phyloP scores from a whole-genome alignment of 1,140 invertebrate species.

The Drosophila athabasca region DNA sequence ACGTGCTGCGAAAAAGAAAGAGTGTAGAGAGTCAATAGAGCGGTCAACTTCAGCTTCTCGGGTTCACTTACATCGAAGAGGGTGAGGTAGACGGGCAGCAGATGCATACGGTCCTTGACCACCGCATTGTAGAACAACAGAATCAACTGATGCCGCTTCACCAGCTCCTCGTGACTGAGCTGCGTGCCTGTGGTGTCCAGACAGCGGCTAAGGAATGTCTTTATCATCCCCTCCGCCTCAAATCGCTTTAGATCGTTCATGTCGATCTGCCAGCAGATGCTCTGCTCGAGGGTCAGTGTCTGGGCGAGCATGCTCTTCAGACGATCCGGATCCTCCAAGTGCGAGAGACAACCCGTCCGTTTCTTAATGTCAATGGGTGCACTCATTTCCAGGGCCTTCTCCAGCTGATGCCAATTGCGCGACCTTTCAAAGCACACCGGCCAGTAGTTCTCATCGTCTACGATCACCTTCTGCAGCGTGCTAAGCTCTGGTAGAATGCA shows the following conservation, averaged over 20 bases:
- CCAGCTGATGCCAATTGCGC: slow-evolving; percentile 92
- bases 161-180: slow-evolving; percentile 81
- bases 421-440: slow-evolving; percentile 91
- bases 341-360: slow-evolving; percentile 93
- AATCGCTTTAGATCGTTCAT: slow-evolving; percentile 89
- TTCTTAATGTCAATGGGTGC: slow-evolving; percentile 93
- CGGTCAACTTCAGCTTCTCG: slow-evolving; percentile 2
- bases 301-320: slow-evolving; percentile 92
- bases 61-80: slow-evolving; percentile 87
- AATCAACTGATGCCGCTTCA: slow-evolving; percentile 88
- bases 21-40: not conserved
- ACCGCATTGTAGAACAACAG: slow-evolving; percentile 94
- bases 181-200: slow-evolving; percentile 80
- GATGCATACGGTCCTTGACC: slow-evolving; percentile 92
- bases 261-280: slow-evolving; percentile 83
- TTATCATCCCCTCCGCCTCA: slow-evolving; percentile 87
- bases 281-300: slow-evolving; percentile 91
- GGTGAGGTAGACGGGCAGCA: slow-evolving; percentile 89
- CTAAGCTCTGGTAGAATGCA: slow-evolving; percentile 93
- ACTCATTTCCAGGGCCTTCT: slow-evolving; percentile 88
- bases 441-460: slow-evolving; percentile 95
- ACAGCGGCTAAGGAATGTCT: slow-evolving; percentile 88
- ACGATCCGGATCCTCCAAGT: slow-evolving; percentile 94
- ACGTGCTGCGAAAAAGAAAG: slow-evolving; percentile 44
- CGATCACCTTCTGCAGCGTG: slow-evolving; percentile 89